Percentiles rank a stretch among this genome's conserved stretches.
phyloP scores from a whole-genome alignment of 2,113 vertebrate genomes.

The Accipiter virgatus region DNA sequence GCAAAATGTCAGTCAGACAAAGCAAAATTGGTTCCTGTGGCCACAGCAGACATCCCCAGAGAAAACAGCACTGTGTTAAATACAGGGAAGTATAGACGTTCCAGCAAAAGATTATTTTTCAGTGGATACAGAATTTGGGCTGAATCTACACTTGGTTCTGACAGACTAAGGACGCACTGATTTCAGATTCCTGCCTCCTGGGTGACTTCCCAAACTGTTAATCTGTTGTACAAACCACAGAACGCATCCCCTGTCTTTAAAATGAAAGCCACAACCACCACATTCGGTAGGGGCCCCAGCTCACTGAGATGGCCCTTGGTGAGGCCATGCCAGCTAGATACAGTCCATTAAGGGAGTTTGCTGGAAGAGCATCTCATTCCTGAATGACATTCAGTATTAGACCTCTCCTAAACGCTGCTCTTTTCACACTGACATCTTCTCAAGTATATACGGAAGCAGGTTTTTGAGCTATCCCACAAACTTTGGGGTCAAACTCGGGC shows the following conservation, averaged over 20 bases:
- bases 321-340: neutral
- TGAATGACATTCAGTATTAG: neutral
- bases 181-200: neutral
- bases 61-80: neutral
- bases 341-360: neutral
- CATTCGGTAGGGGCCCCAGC: neutral
- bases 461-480: neutral
- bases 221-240: neutral
- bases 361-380: neutral
- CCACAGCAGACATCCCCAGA: neutral
- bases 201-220: neutral
- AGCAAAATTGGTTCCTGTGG: neutral
- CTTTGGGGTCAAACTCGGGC: rapidly evolving
- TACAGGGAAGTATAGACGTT: neutral
- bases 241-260: neutral
- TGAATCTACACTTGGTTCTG: neutral
- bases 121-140: neutral
- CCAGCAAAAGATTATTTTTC: neutral
- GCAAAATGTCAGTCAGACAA: neutral
- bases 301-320: neutral
- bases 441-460: neutral
- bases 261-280: neutral
- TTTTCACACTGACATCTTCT: neutral
- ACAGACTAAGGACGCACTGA: neutral
- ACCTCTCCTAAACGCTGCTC: neutral